Conservation (phyloP, 2,113 vertebrate species). For the Carettochelys insculpta region DNA sequence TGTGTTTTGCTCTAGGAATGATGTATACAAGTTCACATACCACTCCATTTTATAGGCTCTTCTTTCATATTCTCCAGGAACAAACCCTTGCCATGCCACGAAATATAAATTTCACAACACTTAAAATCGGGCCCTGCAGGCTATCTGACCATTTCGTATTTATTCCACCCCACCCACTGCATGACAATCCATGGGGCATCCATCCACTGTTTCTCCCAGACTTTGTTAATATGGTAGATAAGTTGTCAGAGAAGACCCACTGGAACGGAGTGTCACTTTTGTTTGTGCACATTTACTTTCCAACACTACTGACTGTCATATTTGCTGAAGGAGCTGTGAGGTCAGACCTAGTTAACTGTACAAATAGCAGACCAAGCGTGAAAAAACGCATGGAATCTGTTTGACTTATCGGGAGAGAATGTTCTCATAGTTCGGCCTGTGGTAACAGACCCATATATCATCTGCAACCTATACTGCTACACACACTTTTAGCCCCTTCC, state of each 20-base stretch:
- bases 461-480: rapidly evolving
- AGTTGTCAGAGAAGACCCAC: background rate
- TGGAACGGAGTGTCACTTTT: background rate
- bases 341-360: background rate
- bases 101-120: rapidly evolving
- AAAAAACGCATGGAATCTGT: background rate
- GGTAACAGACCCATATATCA: background rate
- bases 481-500: rapidly evolving
- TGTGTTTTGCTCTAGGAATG: background rate
- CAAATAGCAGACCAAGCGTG: background rate
- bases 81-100: background rate
- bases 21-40: background rate
- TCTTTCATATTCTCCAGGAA: background rate
- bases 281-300: too few relatives aligned
- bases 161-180: rapidly evolving
- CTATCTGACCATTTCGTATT: background rate
- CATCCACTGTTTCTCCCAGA: background rate
- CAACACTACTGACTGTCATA: rapidly evolving
- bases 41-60: background rate
- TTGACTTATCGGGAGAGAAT: conserved; percentile 26
- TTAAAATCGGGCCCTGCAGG: background rate
- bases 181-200: background rate
- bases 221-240: background rate
- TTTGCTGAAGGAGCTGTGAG: background rate
- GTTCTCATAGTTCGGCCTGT: background rate